A percentile compares a stretch with the other conserved stretches of the same genome.
phyloP scores from a whole-genome alignment of 2,888 invertebrate species.

The Cryptus armator region DNA sequence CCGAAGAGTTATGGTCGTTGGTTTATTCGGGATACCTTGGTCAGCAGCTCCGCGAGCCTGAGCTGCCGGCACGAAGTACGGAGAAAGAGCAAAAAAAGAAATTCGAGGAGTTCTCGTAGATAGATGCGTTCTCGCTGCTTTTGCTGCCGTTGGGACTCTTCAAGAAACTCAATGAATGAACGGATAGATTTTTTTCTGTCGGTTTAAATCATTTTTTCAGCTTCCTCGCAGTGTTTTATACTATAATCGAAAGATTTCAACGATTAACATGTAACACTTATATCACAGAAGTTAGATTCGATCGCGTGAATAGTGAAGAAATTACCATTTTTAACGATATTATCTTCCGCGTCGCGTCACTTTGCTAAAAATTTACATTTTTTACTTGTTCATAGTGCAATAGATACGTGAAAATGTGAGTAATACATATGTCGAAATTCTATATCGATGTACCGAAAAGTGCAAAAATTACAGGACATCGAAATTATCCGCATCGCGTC shows the following conservation, averaged over 20 bases:
- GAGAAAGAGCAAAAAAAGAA: conserved; percentile 39
- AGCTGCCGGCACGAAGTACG: conserved; percentile 13
- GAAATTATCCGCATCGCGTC: too few relatives aligned
- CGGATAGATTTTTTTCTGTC: neutral
- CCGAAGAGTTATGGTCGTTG: conserved; percentile 78
- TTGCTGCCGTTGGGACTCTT: conserved; percentile 9
- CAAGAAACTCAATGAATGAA: neutral
- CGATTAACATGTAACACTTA: too few relatives aligned
- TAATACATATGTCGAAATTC: neutral
- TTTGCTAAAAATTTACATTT: too few relatives aligned
- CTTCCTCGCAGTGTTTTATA: neutral
- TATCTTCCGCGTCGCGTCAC: too few relatives aligned
- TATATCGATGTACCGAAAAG: neutral
- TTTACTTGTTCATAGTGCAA: too few relatives aligned
- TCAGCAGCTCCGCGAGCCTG: conserved; percentile 37
- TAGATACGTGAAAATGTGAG: neutral
- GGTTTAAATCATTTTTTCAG: neutral
- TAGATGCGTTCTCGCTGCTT: conserved; percentile 40
- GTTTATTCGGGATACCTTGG: conserved; percentile 76
- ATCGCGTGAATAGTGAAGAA: too few relatives aligned
- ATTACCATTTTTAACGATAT: too few relatives aligned
- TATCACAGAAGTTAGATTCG: too few relatives aligned
- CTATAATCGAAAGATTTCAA: neutral
- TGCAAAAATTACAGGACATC: neutral
- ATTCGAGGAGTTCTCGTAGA: conserved; percentile 24